Evolutionary conservation across 2,888 invertebrate species (phyloP), one percentile per base, ranked within the genome.

Genomic region (Nomada hirtipes): DNA sequence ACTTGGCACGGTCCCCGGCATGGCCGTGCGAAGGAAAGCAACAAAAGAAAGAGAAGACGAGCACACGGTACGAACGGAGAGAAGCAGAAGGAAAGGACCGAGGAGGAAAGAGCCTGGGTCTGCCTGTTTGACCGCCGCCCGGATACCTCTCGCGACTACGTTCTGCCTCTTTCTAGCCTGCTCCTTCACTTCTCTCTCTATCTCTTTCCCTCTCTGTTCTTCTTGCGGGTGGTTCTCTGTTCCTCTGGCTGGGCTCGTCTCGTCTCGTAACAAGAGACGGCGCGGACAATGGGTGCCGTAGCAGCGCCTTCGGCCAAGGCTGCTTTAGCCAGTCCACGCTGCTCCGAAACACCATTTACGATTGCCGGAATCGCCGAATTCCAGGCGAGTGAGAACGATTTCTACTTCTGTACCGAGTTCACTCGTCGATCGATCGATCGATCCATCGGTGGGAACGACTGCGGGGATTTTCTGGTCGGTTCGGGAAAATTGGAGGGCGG

Each of bases 271-370:
- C 91, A 91, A 91, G 92, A 92, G 91, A 91, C 90, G 91, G 90
- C 88, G 89, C 90, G 92, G 92, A 93, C 93, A 93, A 93, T 93
- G 92, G 92, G 92, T 92, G 92, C 91, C 91, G 88, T 91, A 90
- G 85, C 91, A 88, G 90, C 89, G 91, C 91, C 91, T 91, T 91
- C 88, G 88, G 89, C 92, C 92, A 92, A 92, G 92, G 92, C 91
- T 92, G 90, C 89, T 88, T 85, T 64, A 81, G 71, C 76, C 79
- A 72, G 80, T 72, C 70, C 83, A 76, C 83, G 82, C 80, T 67
- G 76, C 77, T 64, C 82, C 83, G 76, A 77, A 83, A 87, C 82
- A 79, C 86, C 81, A 78, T 84, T 83, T 75, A 84, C 84, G 76
- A 84, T 84, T 77, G 84, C 80, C 68, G 64, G 81, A 87, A 87